Conservation (phyloP, 2,888 invertebrate genomes). For the Caprella mutica region DNA sequence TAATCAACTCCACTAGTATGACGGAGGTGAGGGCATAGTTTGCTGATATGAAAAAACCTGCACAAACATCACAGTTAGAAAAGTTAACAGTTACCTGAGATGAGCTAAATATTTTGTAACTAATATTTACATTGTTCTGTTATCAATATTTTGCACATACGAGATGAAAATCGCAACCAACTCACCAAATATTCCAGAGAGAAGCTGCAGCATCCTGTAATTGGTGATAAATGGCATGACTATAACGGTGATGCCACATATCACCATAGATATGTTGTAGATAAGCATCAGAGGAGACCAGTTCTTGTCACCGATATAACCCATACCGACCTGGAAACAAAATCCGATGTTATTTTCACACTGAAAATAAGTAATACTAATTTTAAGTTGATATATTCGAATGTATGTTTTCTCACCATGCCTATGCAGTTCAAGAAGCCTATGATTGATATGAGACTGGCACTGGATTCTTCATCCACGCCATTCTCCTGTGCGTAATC, state of each 20-base stretch:
- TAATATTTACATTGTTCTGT: not conserved
- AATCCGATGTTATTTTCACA: not conserved
- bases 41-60: slow-evolving; percentile 75
- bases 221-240: slow-evolving; percentile 50
- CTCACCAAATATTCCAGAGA: slow-evolving; percentile 46
- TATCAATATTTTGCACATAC: not conserved
- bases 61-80: too few species aligned
- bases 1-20: slow-evolving; percentile 76
- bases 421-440: slow-evolving; percentile 83
- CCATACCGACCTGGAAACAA: slow-evolving; percentile 56
- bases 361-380: not conserved
- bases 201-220: slow-evolving; percentile 44
- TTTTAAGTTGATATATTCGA: not conserved
- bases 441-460: slow-evolving; percentile 69
- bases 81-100: too few species aligned
- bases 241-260: slow-evolving; percentile 41
- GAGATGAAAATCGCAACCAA: slow-evolving; percentile 6
- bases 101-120: too few species aligned
- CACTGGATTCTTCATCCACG: slow-evolving; percentile 53
- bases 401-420: slow-evolving; percentile 57
- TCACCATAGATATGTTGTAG: slow-evolving; percentile 61
- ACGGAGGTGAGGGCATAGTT: slow-evolving; percentile 85
- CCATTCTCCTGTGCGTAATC: slow-evolving; percentile 67
- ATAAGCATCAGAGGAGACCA: slow-evolving; percentile 69
- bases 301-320: slow-evolving; percentile 77